Evolutionary conservation across 2,797 vertebrate species (phyloP).

Genomic region (Chloroceryle amazona): DNA sequence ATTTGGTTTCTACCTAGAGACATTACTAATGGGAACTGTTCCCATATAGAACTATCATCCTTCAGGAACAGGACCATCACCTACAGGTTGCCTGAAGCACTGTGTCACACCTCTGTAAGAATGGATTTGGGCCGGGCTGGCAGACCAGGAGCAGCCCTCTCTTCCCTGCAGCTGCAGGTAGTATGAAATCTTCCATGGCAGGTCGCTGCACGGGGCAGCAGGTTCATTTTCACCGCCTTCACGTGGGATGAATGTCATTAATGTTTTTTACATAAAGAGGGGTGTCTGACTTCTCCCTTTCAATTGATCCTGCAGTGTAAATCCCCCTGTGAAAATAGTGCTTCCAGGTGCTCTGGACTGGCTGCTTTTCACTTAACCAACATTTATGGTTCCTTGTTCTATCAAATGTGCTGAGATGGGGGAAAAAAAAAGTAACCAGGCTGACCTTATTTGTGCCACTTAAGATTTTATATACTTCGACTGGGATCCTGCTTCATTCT

Average conservation of each 20-base stretch:
- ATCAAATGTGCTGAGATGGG: slow-evolving; percentile 7
- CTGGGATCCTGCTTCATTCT: slow-evolving; percentile 15
- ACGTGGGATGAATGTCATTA: background rate
- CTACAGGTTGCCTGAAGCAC: background rate
- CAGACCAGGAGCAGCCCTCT: background rate
- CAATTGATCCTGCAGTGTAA: background rate
- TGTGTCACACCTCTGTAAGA: background rate
- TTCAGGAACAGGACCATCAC: background rate
- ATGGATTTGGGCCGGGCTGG: background rate
- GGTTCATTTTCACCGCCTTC: background rate
- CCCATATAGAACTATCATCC: background rate
- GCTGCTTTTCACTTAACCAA: slow-evolving; percentile 36
- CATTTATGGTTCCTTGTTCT: background rate
- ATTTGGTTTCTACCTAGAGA: background rate
- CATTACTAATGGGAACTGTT: background rate
- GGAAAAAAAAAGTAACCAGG: background rate
- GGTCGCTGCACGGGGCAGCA: rapidly evolving
- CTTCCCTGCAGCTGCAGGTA: background rate
- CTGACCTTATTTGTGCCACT: slow-evolving; percentile 51
- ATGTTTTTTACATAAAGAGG: rapidly evolving
- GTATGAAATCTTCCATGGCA: background rate
- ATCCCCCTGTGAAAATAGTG: background rate
- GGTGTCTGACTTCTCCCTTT: background rate
- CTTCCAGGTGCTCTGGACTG: background rate
- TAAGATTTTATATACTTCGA: slow-evolving; percentile 42